phyloP scores from a whole-genome alignment of 2,113 vertebrate species.

The Petrocephalus microphthalmus region DNA sequence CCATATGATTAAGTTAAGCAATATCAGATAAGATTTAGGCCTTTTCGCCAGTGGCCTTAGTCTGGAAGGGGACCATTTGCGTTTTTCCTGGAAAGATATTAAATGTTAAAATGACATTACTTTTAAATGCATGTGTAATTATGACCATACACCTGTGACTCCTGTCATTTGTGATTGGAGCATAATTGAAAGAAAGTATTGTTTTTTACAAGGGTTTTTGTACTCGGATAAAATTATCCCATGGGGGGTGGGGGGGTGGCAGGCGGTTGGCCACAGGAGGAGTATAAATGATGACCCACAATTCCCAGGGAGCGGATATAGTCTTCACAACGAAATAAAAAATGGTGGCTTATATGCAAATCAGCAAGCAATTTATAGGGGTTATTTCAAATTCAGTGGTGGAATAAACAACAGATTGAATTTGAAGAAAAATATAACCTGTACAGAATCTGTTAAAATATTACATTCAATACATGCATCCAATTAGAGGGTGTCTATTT shows the following conservation, averaged over 20 bases:
- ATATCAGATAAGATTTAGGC: slow-evolving; percentile 80
- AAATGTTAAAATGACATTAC: slow-evolving; percentile 77
- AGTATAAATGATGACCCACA: neutral
- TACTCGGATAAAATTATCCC: neutral
- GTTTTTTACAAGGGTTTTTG: neutral
- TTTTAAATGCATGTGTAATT: slow-evolving; percentile 79
- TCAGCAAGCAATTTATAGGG: neutral
- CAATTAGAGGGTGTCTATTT: neutral
- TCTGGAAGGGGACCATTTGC: slow-evolving; percentile 57
- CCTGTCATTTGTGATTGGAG: slow-evolving; percentile 59
- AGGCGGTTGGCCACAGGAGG: neutral
- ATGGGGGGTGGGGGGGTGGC: neutral
- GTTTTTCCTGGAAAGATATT: slow-evolving; percentile 89
- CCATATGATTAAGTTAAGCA: slow-evolving; percentile 96
- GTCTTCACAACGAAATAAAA: neutral
- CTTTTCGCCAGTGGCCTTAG: slow-evolving; percentile 74
- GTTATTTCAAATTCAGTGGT: neutral
- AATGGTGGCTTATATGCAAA: slow-evolving; percentile 1
- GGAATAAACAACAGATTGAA: slow-evolving; percentile 10
- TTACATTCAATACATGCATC: slow-evolving; percentile 1
- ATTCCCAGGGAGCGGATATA: neutral
- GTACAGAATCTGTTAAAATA: neutral
- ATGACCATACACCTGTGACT: slow-evolving; percentile 85
- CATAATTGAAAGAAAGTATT: slow-evolving; percentile 7
- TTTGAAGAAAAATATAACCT: slow-evolving; percentile 6